Evolutionary conservation across 2,888 invertebrate genomes (phyloP).

Genomic region (Beris chalybata): DNA sequence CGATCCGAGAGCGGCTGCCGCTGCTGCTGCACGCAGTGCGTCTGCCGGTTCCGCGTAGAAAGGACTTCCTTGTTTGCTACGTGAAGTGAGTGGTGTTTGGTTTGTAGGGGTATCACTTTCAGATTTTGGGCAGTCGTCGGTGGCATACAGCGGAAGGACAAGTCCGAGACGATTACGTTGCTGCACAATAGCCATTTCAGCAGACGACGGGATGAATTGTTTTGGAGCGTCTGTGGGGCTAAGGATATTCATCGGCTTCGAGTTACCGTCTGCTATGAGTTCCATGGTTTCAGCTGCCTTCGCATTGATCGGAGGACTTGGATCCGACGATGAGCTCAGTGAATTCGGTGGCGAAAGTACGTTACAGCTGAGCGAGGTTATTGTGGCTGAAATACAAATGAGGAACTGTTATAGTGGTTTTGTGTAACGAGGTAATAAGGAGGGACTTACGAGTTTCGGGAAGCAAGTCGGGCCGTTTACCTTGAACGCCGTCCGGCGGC

Average conservation of each 20-base stretch:
- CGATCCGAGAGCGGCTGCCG: constrained; percentile 39
- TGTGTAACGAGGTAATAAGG: not conserved
- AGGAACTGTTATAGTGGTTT: not conserved
- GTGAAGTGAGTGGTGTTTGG: constrained; percentile 47
- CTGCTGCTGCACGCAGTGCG: constrained; percentile 62
- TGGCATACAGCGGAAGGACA: constrained; percentile 47
- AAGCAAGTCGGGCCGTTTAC: constrained; percentile 61
- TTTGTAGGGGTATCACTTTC: constrained; percentile 51
- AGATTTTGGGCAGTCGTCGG: constrained; percentile 45
- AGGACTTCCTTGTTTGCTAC: constrained; percentile 75
- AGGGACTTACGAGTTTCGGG: constrained; percentile 61
- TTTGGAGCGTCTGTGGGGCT: constrained; percentile 25
- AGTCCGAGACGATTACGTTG: constrained; percentile 50
- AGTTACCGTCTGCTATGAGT: constrained; percentile 9
- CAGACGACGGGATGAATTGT: constrained; percentile 28
- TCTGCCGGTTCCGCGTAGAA: constrained; percentile 91
- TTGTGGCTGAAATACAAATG: constrained; percentile 55
- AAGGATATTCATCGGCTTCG: constrained; percentile 36
- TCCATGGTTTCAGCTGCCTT: constrained; percentile 2
- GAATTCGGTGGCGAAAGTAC: constrained; percentile 56
- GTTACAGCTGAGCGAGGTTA: constrained; percentile 62
- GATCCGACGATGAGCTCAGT: constrained; percentile 45
- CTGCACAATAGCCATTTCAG: constrained; percentile 38
- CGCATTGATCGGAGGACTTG: constrained; percentile 41
- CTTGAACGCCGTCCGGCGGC: constrained; percentile 48